Evolutionary conservation across 2,888 invertebrate species (phyloP), one percentile per base, ranked within the genome.

Genomic region (Hypolimnas misippus): DNA sequence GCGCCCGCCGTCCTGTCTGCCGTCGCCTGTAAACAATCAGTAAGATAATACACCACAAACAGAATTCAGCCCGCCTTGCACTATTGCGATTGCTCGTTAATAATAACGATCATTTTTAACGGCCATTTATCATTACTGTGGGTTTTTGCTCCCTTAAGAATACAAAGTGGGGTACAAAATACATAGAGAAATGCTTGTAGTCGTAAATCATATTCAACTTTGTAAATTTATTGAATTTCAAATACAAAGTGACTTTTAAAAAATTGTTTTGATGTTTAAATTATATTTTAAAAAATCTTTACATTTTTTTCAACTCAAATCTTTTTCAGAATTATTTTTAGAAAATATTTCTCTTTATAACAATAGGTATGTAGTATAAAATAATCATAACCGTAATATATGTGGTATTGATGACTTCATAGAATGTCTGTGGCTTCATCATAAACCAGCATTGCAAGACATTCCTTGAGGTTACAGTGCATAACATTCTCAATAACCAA

Each of bases 1-100:
- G 89, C 89, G 87, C 86, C 89, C 86, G 89, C 76, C 87, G 76
- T 82, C 70, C 85, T 79, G 88, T 86, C 89, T 87, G 78, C 75
- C 62, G 72, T 57, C 68, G 76, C 74, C 76, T 75, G 81, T 82
- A 84, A 86, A 86, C 87, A 83, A 76, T 78, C 74, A 73, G 65
- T 25, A 61, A 67, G 72, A 73, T 72, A 70, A 68, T 68, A 65
- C 62, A 65, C 62, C 60, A 17, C 40, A 54, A 44, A 59, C 64
- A 62, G 57, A 67, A 64, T 65, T 61, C 68, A 55, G 57, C 57
- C n/a, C 42, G 46, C 21, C 19, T 46, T 21, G 58, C 66, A 60
- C 67, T 64, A 63, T n/a, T 56, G 54, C 65, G 63, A 71, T 67
- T 67, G 67, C 52, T 56, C 65, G 54, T 67, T 62, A 35, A 35